Conservation (phyloP, 2,797 vertebrate species). For the Rhabdomys pumilio region DNA sequence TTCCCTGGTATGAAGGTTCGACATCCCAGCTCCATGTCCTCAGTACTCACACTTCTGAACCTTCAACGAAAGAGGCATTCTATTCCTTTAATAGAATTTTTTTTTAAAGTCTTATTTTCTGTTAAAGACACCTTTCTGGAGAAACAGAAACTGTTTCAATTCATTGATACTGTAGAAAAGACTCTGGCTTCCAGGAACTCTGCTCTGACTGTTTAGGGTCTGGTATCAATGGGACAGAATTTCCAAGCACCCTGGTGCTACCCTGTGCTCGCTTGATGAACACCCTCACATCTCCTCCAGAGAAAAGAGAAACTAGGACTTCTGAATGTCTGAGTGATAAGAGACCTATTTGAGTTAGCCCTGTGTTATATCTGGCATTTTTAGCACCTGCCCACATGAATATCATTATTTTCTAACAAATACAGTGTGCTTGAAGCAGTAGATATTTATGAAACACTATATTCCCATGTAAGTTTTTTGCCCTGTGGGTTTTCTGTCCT, state of each 20-base stretch:
- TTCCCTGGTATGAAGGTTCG: neutral
- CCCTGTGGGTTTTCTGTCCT: neutral
- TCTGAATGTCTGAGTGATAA: neutral
- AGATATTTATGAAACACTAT: neutral
- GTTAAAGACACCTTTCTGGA: conserved; percentile 40
- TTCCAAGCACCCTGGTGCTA: neutral
- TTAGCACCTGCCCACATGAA: neutral
- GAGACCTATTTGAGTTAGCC: neutral
- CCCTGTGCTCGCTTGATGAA: neutral
- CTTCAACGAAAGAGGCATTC: neutral
- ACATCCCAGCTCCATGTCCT: neutral
- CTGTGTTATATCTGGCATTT: neutral
- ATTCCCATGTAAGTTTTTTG: neutral
- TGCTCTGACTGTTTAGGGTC: conserved; percentile 62
- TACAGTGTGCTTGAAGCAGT: neutral
- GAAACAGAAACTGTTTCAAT: neutral
- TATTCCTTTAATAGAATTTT: neutral
- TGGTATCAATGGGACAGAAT: neutral
- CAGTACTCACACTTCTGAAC: neutral
- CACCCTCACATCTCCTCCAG: neutral
- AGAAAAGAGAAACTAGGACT: conserved; percentile 12
- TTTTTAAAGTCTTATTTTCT: neutral
- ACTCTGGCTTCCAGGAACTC: conserved; percentile 2
- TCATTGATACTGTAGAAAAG: conserved; percentile 54
- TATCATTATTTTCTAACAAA: conserved; percentile 43